phyloP scores from a whole-genome alignment of 1,140 invertebrate genomes.

The Diprion similis region DNA sequence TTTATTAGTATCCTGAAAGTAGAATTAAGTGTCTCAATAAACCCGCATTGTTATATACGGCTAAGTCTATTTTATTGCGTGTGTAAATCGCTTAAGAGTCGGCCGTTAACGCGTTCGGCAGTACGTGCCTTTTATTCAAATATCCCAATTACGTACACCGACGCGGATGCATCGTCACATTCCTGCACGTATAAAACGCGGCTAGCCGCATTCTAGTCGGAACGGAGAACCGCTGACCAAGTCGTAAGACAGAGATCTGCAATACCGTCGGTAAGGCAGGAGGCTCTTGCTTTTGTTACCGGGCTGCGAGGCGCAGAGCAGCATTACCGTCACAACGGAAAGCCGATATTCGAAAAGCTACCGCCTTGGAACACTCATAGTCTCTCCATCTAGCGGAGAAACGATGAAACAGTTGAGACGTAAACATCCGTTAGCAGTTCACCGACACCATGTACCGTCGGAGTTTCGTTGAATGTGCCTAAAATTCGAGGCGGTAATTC shows the following conservation, averaged over 20 bases:
- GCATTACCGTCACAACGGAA: neutral
- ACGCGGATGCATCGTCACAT: too few relatives aligned
- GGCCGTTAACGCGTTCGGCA: constrained; percentile 29
- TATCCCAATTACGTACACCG: constrained; percentile 22
- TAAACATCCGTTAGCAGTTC: too few relatives aligned
- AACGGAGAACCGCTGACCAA: neutral
- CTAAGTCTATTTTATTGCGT: constrained; percentile 30
- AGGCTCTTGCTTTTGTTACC: neutral
- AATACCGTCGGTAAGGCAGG: neutral
- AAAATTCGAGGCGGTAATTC: too few relatives aligned
- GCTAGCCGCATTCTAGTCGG: too few relatives aligned
- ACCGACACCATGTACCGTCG: too few relatives aligned
- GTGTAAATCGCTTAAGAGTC: constrained; percentile 48
- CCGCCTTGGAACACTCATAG: neutral
- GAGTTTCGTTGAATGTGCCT: too few relatives aligned
- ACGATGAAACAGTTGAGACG: neutral
- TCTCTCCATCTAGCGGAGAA: neutral
- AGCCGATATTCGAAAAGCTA: neutral
- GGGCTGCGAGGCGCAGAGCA: neutral
- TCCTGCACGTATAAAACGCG: neutral
- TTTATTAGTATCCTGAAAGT: neutral
- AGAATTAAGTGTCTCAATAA: neutral
- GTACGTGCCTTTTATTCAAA: constrained; percentile 47
- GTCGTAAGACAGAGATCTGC: neutral
- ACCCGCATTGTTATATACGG: constrained; percentile 15